A percentile compares a stretch with the other conserved stretches of the same genome.
These are phyloP conservation scores for Vipera ursinii DNA, from an alignment of 2,797 vertebrate genomes.

Conservation along the genomic window DNA sequence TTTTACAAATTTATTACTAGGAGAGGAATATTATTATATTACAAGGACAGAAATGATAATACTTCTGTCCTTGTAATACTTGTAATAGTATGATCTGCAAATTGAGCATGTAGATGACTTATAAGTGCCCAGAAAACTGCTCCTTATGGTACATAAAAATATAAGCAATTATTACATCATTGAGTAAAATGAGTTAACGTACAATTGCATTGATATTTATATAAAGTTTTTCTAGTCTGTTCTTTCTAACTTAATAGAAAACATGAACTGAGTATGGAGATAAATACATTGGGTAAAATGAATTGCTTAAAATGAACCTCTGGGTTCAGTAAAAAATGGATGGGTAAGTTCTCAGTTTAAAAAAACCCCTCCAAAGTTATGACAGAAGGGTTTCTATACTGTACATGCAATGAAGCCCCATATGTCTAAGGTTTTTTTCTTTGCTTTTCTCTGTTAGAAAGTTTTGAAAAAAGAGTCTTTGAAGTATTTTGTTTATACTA, in stretches of 20 bases:
- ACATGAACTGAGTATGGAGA: conserved; percentile 43
- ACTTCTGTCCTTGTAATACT: not conserved
- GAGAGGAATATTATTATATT: not conserved
- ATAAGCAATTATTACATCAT: not conserved
- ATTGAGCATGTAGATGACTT: not conserved
- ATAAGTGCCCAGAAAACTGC: not conserved
- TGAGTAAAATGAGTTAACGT: not conserved
- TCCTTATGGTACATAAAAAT: not conserved
- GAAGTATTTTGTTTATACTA: conserved; percentile 87
- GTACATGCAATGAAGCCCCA: conserved; percentile 76
- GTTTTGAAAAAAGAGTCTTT: conserved; percentile 81
- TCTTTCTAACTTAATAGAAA: conserved; percentile 34
- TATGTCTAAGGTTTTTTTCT: conserved; percentile 74
- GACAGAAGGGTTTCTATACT: conserved; percentile 75
- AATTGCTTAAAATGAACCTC: conserved; percentile 43
- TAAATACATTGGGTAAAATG: conserved; percentile 44
- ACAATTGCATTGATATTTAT: conserved; percentile 27
- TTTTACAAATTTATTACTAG: not conserved
- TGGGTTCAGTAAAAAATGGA: conserved; percentile 52
- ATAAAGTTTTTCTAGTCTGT: conserved; percentile 14
- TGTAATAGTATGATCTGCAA: not conserved
- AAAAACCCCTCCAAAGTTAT: conserved; percentile 63
- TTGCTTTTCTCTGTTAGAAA: conserved; percentile 74
- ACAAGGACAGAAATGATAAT: too few relatives aligned
- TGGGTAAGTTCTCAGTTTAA: conserved; percentile 62